A percentile compares a stretch with the other conserved stretches of the same genome.
Evolutionary conservation across 2,113 vertebrate species (phyloP).

Genomic region (Probosciger aterrimus): DNA sequence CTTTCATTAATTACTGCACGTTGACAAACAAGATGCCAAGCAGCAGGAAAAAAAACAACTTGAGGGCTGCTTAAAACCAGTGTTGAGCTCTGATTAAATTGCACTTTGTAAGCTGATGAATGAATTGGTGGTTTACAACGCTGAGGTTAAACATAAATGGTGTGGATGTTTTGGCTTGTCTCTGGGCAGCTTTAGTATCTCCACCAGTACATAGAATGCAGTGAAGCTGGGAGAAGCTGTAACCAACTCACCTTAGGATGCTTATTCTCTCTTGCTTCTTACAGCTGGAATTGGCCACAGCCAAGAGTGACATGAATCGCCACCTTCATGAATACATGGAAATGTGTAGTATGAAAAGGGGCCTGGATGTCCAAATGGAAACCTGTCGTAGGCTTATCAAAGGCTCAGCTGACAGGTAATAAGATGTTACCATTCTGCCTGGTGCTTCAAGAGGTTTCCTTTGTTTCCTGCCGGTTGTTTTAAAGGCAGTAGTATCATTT

Average conservation of each 20-base stretch:
- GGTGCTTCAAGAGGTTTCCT: neutral
- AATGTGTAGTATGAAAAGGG: conserved; percentile 94
- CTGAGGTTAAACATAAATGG: fast-evolving
- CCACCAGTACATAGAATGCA: fast-evolving
- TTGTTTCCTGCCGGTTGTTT: neutral
- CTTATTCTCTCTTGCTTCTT: neutral
- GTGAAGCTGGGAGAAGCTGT: neutral
- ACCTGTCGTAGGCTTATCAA: conserved; percentile 90
- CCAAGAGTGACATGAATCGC: conserved; percentile 92
- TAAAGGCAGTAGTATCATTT: neutral
- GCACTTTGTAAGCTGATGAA: neutral
- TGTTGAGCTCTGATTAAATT: neutral
- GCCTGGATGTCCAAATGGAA: conserved; percentile 89
- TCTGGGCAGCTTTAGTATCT: neutral
- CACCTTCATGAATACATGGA: conserved; percentile 95
- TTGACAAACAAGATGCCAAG: neutral
- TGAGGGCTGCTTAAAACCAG: neutral
- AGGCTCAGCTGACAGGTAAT: conserved; percentile 84
- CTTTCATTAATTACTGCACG: neutral
- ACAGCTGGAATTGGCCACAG: conserved; percentile 88
- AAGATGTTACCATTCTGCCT: neutral
- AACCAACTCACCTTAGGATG: neutral
- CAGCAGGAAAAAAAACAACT: neutral
- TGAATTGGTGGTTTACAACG: fast-evolving
- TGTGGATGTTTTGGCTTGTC: neutral